Percentiles rank a stretch among this genome's conserved stretches.
Evolutionary conservation across 2,797 vertebrate species (phyloP).

Genomic region (Rhinogobio ventralis): DNA sequence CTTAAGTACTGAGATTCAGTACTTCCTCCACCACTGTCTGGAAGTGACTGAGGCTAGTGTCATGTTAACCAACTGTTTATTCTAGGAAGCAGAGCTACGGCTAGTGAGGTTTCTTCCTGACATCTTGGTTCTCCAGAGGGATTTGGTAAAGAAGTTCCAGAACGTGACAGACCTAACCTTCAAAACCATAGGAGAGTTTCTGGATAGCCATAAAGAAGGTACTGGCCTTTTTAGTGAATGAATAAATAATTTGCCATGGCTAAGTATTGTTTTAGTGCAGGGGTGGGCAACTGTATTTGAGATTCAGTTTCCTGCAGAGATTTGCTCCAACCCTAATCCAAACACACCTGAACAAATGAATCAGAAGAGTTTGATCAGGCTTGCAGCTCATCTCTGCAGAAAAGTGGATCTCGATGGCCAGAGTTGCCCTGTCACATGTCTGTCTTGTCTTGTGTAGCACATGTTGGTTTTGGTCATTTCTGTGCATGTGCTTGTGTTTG

Average conservation of each 20-base stretch:
- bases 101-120: constrained; percentile 90
- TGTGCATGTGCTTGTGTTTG: too few relatives aligned
- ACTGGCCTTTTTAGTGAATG: constrained; percentile 7
- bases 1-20: too few relatives aligned
- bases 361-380: neutral
- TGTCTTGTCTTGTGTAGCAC: too few relatives aligned
- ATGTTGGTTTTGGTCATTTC: too few relatives aligned
- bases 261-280: neutral
- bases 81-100: constrained; percentile 88
- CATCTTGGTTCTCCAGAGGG: constrained; percentile 86
- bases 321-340: neutral
- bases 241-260: neutral
- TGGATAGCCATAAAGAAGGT: constrained; percentile 83
- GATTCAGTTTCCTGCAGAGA: neutral
- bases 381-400: neutral
- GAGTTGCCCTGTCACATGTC: too few relatives aligned
- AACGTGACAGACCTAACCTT: constrained; percentile 76
- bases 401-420: neutral
- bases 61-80: constrained; percentile 4
- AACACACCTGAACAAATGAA: neutral
- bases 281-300: neutral
- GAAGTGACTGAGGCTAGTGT: too few relatives aligned
- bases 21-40: too few relatives aligned
- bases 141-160: constrained; percentile 90
- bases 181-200: constrained; percentile 81